Conservation (phyloP, 2,888 invertebrate species). For the Tetrapedia diversipes region DNA sequence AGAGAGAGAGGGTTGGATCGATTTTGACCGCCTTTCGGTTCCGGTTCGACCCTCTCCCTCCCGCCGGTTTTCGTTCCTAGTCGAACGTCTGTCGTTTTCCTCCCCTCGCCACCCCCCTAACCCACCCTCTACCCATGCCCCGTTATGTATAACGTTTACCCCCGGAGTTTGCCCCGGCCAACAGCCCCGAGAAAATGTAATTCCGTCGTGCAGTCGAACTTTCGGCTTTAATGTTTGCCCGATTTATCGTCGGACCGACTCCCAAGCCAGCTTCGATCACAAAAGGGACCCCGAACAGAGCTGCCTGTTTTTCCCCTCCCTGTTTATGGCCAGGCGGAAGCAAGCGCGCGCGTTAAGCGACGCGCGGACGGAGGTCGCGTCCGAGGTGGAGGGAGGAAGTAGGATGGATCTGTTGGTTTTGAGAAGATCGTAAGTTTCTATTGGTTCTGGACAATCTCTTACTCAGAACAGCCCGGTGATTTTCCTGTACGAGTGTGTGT, state of each 20-base stretch:
- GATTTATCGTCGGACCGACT: conserved; percentile 40
- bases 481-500: too few species aligned
- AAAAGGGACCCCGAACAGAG: not conserved
- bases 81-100: conserved; percentile 44
- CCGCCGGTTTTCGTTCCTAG: not conserved
- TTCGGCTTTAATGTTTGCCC: conserved; percentile 49
- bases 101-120: too few species aligned
- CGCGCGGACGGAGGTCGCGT: too few species aligned
- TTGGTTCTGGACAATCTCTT: not conserved
- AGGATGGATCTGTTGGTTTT: not conserved
- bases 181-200: conserved; percentile 52
- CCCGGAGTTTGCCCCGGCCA: conserved; percentile 37
- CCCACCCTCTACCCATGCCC: too few species aligned
- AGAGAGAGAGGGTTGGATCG: conserved; percentile 29
- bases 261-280: conserved; percentile 18
- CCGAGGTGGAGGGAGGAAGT: not conserved
- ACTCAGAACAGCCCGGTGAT: too few species aligned
- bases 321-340: not conserved
- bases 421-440: not conserved
- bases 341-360: not conserved
- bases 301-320: not conserved
- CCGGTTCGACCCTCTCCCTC: not conserved
- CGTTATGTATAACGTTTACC: conserved; percentile 56
- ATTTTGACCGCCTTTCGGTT: conserved; percentile 39
- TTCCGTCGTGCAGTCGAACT: conserved; percentile 47